These are phyloP conservation scores for Dicaeum eximium DNA, from an alignment of 2,113 vertebrate genomes.

Conservation along the genomic window DNA sequence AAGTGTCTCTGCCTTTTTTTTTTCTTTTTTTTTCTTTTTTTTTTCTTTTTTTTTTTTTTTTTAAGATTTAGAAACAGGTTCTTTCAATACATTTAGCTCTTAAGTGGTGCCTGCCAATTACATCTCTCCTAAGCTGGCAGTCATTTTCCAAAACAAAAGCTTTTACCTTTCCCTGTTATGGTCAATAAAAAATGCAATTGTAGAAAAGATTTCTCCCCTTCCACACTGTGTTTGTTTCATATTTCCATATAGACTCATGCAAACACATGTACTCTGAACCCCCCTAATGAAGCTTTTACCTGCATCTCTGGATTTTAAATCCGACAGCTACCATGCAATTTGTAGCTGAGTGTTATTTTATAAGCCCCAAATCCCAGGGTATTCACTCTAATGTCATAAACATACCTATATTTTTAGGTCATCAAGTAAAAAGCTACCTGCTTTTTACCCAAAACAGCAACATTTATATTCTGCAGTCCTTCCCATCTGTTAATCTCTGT, in stretches of 20 bases:
- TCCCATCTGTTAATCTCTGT: not conserved
- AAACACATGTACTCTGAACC: not conserved
- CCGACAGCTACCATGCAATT: not conserved
- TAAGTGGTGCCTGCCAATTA: not conserved
- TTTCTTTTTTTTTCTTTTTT: not conserved
- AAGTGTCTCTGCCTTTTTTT: not conserved
- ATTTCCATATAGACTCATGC: not conserved
- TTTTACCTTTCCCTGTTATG: not conserved
- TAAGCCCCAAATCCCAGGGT: not conserved
- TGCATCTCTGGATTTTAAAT: not conserved
- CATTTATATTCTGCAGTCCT: not conserved
- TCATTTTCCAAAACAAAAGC: slow-evolving; percentile 1
- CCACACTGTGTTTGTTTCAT: not conserved
- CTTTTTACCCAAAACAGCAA: not conserved
- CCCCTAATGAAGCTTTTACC: not conserved
- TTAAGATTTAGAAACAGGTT: not conserved
- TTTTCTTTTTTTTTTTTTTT: not conserved
- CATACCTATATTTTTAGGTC: not conserved
- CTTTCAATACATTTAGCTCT: not conserved
- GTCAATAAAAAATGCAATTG: not conserved
- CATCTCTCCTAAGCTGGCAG: not conserved
- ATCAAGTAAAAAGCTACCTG: not conserved
- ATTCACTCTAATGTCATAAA: not conserved
- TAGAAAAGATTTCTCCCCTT: not conserved
- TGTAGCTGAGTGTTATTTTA: not conserved